A percentile compares a stretch with the other conserved stretches of the same genome.
Conservation (phyloP, 2,888 invertebrate species). For the Hydrotaea diabolus region DNA sequence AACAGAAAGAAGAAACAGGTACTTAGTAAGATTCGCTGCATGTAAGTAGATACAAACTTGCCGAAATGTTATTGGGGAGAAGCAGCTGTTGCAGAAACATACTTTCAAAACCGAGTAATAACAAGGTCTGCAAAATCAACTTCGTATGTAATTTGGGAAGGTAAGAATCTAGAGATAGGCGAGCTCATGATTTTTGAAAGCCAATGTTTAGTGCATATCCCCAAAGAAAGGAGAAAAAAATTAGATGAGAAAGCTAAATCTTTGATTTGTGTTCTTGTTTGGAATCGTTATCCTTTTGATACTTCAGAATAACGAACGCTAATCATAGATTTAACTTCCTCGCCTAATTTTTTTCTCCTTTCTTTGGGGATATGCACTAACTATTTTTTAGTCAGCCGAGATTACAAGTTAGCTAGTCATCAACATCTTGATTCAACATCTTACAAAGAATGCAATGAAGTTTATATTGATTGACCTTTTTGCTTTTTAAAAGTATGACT, state of each 20-base stretch:
- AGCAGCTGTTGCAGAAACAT: too few relatives aligned
- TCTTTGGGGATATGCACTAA: conserved; percentile 19
- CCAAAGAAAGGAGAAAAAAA: conserved; percentile 27
- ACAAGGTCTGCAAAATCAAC: neutral
- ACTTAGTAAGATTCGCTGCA: conserved; percentile 56
- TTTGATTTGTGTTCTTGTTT: too few relatives aligned
- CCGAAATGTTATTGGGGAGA: conserved; percentile 39
- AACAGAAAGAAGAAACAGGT: conserved; percentile 54
- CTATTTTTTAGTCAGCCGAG: neutral
- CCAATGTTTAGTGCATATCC: neutral
- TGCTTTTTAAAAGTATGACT: too few relatives aligned
- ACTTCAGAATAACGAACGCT: too few relatives aligned
- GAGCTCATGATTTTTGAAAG: conserved; percentile 28
- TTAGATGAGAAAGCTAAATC: neutral
- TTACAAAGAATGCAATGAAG: too few relatives aligned
- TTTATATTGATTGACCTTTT: too few relatives aligned
- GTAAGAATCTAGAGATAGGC: neutral
- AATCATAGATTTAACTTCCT: too few relatives aligned
- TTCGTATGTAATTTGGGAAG: conserved; percentile 40
- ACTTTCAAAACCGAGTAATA: too few relatives aligned
- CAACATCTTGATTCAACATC: too few relatives aligned
- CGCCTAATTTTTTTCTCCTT: neutral
- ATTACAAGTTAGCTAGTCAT: too few relatives aligned
- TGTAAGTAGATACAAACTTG: conserved; percentile 37
- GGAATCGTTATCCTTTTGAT: too few relatives aligned